Evolutionary conservation across 2,888 invertebrate species (phyloP), one percentile per base, ranked within the genome.

Genomic region (Rotaria magnacalcarata): DNA sequence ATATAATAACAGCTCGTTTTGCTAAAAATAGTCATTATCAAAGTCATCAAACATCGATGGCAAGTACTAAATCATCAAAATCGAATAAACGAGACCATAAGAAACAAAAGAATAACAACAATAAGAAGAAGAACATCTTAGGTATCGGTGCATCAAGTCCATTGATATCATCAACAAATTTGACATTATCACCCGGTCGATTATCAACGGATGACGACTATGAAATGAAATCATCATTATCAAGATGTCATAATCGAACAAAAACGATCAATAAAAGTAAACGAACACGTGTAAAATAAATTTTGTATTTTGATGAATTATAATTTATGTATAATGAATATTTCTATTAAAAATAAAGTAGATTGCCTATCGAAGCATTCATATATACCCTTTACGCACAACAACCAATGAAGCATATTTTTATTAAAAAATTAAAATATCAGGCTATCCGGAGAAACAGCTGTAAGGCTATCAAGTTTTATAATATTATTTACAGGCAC

Each of bases 241-340:
- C 67, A 34, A 67, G 27, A 34, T 34, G 67, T 34, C 34, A 34
- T 34, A 67, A 27, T 67, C 67, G 67, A 67, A 67, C 67, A 5
- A 67, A 56, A 24, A 19, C 56, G 21, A 24, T 21, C 21, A 56
- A 11, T 27, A 67, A 67, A 67, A 34, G 67, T 67, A 27, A 27
- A 67, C 67, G 67, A 67, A 67, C 67, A 67, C 67, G 67, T 67
- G 67, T 67, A 67, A 67, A 67, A 67, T 67, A 67, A 67, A 67
- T 67, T 67, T 67, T 67, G 67, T 67, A 67, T 67, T 67, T 67
- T 67, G 67, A 67, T 67, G 67, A 67, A 67, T 67, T 67, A 67
- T 67, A 67, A 67, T 67, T 67, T 67, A 67, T 67, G 67, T 67
- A 67, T 34, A 67, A 67, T 67, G 34, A 67, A 34, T 67, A 67